Evolutionary conservation across 2,113 vertebrate genomes (phyloP), one percentile per base, ranked within the genome.

Genomic region (Tachysurus fulvidraco): DNA sequence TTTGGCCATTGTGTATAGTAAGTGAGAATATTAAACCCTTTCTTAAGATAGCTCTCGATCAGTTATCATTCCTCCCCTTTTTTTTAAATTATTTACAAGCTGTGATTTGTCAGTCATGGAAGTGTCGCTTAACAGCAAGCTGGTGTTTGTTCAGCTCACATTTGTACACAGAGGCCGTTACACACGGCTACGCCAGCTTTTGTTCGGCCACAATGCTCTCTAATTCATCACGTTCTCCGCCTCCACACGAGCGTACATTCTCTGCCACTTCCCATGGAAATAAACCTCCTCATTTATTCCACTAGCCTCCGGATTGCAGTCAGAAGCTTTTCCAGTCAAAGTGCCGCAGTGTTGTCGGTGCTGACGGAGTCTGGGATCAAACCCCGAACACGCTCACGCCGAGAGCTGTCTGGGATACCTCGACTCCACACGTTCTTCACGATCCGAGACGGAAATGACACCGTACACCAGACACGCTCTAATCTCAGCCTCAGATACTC

Each of bases 161-260:
- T 81, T 81, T 86, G 25, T 25, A 76, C 81, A 86, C 84, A 83
- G 79, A 85, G 60, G 28, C 82, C 36, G 46, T 71, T 85, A 89
- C 85, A 88, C 50, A 81, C 44, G 23, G 54, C 41, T 36, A 21
- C 64, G 50, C 82, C 65, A 83, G 85, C 90, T 88, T 89, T 88
- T 91, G 90, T 89, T 69, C n/a, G 28, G 64, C 55, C 59, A 87
- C 87, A 91, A 88, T 85, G 88, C 28, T 14, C 25, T 50, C 62
- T 60, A 73, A 86, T 89, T 88, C 88, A 85, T 74, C 30, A n/a
- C 84, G 28, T 84, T 74, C 84, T 19, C 81, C 67, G 69, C 76
- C 54, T 62, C 84, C 81, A 79, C 73, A 30, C 82, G 81, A n/a
- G 69, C 44, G 23, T 59, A 77, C 82, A 60, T 71, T 52, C 30